Percentiles rank a stretch among this genome's conserved stretches.
phyloP scores from a whole-genome alignment of 35 echinoderm and acorn worm genomes.

The Apostichopus californicus region DNA sequence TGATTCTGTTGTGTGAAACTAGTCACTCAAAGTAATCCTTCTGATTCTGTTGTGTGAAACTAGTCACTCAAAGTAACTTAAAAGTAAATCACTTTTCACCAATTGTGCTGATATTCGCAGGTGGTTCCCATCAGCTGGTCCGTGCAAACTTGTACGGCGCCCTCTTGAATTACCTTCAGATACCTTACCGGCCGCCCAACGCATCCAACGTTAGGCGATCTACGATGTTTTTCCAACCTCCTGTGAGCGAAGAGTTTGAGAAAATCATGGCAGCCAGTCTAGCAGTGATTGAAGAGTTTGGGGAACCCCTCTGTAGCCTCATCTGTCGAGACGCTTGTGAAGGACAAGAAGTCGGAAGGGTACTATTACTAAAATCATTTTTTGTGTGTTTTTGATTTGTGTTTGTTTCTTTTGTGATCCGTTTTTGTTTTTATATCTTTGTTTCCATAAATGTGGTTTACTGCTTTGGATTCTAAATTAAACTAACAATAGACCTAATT shows the following conservation, averaged over 20 bases:
- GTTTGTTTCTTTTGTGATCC: no score
- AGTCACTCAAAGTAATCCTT: no score
- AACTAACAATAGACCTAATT: no score
- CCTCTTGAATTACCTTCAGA: slow-evolving; percentile 84
- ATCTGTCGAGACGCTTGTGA: slow-evolving; percentile 96
- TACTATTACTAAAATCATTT: slow-evolving; percentile 23
- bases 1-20: no score
- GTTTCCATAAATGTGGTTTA: no score
- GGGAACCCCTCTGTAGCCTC: slow-evolving; percentile 78
- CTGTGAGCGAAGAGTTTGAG: slow-evolving; percentile 76
- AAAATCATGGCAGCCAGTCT: slow-evolving; percentile 73
- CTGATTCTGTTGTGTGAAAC: no score
- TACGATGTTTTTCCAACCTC: slow-evolving; percentile 62
- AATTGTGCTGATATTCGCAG: slow-evolving; percentile 14
- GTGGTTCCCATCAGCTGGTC: slow-evolving; percentile 76
- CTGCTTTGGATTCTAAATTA: no score
- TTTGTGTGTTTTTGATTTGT: no score
- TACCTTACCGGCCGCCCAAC: slow-evolving; percentile 77
- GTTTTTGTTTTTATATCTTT: no score
- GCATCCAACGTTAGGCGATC: slow-evolving; percentile 64
- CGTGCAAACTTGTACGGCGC: slow-evolving; percentile 90
- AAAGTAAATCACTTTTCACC: not conserved
- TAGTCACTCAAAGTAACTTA: no score
- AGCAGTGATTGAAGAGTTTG: slow-evolving; percentile 78
- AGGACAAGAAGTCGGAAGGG: slow-evolving; percentile 89